Conservation (phyloP, 2,888 invertebrate species). For the Elysia crispata region DNA sequence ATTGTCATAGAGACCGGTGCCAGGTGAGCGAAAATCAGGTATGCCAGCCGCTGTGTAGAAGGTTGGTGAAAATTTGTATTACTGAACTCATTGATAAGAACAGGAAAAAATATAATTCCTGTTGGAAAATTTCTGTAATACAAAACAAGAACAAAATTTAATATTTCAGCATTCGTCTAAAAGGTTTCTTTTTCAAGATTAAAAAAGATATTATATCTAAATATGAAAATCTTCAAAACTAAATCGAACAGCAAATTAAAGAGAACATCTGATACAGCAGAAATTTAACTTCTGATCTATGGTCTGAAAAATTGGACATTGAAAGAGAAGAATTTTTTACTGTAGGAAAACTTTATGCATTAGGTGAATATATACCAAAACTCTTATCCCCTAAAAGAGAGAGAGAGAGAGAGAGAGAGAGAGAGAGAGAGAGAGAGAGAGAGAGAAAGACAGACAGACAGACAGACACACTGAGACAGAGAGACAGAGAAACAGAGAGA, state of each 20-base stretch:
- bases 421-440: too few relatives aligned
- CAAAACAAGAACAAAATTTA: not conserved
- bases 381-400: too few relatives aligned
- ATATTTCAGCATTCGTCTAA: not conserved
- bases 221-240: not conserved
- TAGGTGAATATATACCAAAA: too few relatives aligned
- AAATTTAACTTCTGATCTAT: too few relatives aligned
- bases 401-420: too few relatives aligned
- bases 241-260: not conserved
- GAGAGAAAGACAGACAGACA: too few relatives aligned
- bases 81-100: not conserved
- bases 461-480: too few relatives aligned
- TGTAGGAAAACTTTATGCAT: too few relatives aligned
- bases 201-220: not conserved
- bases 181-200: not conserved
- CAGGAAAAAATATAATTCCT: too few relatives aligned
- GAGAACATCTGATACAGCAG: not conserved
- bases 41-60: conserved; percentile 90
- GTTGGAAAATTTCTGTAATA: not conserved
- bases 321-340: too few relatives aligned
- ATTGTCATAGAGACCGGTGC: conserved; percentile 93
- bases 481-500: too few relatives aligned
- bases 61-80: not conserved
- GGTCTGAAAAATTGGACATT: too few relatives aligned
- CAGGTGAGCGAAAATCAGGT: conserved; percentile 96